Conservation (phyloP, 2,797 vertebrate species). For the Acipenser ruthenus region DNA sequence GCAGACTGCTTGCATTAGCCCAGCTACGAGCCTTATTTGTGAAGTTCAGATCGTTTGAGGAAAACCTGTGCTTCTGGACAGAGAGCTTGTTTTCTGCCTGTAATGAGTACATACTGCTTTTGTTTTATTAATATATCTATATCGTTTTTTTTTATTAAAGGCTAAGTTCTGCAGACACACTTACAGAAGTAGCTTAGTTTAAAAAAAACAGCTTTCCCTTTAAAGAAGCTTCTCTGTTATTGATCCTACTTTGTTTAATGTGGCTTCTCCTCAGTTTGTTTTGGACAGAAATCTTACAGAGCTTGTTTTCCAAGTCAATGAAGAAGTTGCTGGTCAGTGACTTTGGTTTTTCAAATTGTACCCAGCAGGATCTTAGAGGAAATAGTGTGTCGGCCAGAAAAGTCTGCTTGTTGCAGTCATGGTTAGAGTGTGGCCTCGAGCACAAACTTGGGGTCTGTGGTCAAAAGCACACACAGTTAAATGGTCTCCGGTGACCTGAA, state of each 20-base stretch:
- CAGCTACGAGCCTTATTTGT: too few relatives aligned
- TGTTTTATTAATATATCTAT: too few relatives aligned
- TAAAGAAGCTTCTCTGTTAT: conserved; percentile 38
- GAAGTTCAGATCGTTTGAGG: too few relatives aligned
- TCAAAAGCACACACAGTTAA: conserved; percentile 13
- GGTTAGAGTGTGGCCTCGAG: conserved; percentile 28
- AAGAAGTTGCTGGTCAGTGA: conserved; percentile 50
- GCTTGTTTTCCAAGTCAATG: conserved; percentile 62
- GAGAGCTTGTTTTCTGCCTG: too few relatives aligned
- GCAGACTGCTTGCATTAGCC: too few relatives aligned
- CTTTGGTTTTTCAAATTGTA: conserved; percentile 47
- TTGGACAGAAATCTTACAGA: conserved; percentile 43
- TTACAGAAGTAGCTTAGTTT: conserved; percentile 3
- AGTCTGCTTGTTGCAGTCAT: conserved; percentile 45
- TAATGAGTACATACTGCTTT: too few relatives aligned
- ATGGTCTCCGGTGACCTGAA: conserved; percentile 18
- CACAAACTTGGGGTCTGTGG: conserved; percentile 26
- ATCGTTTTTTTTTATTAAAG: too few relatives aligned
- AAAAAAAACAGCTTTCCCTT: conserved; percentile 26
- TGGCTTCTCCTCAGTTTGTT: conserved; percentile 56
- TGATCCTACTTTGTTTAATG: conserved; percentile 46
- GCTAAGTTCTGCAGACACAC: too few relatives aligned
- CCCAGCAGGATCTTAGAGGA: conserved; percentile 55
- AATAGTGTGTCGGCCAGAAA: conserved; percentile 52
- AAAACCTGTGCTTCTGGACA: too few relatives aligned